These are phyloP conservation scores for Catharus ustulatus DNA, from an alignment of 2,797 vertebrate species.

Conservation along the genomic window DNA sequence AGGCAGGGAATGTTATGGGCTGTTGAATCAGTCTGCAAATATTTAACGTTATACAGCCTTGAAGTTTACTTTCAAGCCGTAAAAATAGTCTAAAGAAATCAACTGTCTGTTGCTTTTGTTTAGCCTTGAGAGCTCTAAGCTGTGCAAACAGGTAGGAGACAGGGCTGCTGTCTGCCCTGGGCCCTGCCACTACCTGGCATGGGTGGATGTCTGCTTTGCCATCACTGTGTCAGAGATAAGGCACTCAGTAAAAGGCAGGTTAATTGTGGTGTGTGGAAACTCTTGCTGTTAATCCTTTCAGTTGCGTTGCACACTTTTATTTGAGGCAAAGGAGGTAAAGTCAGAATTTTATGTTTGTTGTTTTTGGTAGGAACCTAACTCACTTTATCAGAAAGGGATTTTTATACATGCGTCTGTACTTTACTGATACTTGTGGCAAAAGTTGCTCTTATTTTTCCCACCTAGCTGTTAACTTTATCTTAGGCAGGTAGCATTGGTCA, in stretches of 20 bases:
- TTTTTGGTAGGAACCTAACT: background rate
- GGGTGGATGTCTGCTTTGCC: background rate
- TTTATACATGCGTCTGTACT: background rate
- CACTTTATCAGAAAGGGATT: background rate
- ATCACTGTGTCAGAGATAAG: background rate
- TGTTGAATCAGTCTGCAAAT: conserved; percentile 15
- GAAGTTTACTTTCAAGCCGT: conserved; percentile 17
- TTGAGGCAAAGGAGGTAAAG: background rate
- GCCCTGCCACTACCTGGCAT: background rate
- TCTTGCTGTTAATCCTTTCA: background rate
- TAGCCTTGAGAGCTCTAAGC: background rate
- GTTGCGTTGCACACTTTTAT: background rate
- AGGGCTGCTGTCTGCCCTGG: background rate
- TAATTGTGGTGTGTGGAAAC: background rate
- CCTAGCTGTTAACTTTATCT: background rate
- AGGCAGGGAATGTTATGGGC: background rate
- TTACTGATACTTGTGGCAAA: background rate
- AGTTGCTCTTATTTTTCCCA: background rate
- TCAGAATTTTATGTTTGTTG: background rate
- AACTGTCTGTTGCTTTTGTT: background rate
- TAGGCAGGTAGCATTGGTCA: background rate
- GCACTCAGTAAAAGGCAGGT: background rate
- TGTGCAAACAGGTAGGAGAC: conserved; percentile 24
- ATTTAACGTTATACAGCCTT: background rate
- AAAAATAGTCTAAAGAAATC: background rate